Evolutionary conservation across 2,797 vertebrate genomes (phyloP).

Genomic region (Thamnophis elegans): DNA sequence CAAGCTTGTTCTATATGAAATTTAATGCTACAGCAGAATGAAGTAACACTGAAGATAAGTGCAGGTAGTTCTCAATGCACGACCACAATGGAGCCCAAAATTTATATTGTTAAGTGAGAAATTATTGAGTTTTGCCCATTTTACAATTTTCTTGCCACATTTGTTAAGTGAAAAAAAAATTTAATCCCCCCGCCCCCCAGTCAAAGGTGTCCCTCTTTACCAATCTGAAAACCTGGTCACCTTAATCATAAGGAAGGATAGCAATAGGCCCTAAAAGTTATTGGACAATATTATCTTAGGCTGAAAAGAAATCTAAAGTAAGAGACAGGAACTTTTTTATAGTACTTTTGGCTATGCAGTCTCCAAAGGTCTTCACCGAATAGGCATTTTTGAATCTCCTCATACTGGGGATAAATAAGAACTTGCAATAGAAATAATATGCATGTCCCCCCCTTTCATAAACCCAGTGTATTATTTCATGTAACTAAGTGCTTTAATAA

Average conservation of each 20-base stretch:
- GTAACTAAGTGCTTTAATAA: conserved; percentile 58
- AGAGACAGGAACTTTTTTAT: conserved; percentile 39
- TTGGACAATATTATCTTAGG: conserved; percentile 26
- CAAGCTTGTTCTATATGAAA: too few species aligned
- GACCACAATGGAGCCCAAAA: too few species aligned
- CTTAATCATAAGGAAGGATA: conserved; percentile 63
- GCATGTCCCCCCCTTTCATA: conserved; percentile 30
- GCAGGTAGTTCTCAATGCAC: too few species aligned
- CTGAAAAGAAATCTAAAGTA: conserved; percentile 35
- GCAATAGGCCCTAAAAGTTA: conserved; percentile 61
- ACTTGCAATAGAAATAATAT: conserved; percentile 28
- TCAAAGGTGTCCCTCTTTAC: too few species aligned
- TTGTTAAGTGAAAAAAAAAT: too few species aligned
- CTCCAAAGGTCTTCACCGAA: conserved; percentile 18
- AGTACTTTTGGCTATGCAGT: neutral
- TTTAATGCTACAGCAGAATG: too few species aligned
- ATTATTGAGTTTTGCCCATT: too few species aligned
- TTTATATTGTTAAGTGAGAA: too few species aligned
- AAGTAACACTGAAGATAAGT: too few species aligned
- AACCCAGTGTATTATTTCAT: conserved; percentile 14
- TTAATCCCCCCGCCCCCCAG: too few species aligned
- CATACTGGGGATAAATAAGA: conserved; percentile 9
- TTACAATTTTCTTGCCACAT: too few species aligned
- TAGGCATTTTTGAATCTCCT: neutral
- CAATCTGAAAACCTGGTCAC: too few species aligned